These are phyloP conservation scores for Mustela lutreola DNA, from an alignment of 2,113 vertebrate genomes.

Conservation along the genomic window DNA sequence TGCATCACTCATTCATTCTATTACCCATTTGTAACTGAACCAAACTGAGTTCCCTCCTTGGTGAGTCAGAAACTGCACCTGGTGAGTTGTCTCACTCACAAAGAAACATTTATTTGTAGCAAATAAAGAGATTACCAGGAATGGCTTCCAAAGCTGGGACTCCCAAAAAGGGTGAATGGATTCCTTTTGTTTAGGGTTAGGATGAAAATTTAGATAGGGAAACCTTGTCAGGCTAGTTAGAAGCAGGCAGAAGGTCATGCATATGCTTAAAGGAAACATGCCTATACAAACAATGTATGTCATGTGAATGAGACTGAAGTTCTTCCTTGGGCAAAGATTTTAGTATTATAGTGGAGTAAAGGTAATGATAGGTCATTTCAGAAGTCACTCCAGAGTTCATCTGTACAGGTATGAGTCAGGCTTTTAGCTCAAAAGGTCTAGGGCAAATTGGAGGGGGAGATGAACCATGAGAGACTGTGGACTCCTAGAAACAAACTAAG, in stretches of 20 bases:
- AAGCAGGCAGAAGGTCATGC: neutral
- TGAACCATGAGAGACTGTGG: no score
- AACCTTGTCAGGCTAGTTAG: neutral
- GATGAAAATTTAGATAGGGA: neutral
- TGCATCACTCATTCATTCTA: neutral
- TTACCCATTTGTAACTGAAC: neutral
- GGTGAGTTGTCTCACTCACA: neutral
- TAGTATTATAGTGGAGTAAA: neutral
- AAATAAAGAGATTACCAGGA: neutral
- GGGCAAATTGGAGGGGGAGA: neutral
- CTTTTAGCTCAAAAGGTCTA: neutral
- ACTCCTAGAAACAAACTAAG: no score
- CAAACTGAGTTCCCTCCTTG: neutral
- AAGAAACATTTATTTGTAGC: neutral
- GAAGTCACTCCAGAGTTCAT: neutral
- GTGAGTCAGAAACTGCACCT: neutral
- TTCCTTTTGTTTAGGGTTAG: neutral
- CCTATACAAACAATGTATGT: neutral
- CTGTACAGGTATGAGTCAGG: neutral
- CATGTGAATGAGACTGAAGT: neutral
- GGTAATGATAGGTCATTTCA: neutral
- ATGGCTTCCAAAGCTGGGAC: neutral
- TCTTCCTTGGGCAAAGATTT: neutral
- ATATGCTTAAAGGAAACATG: neutral
- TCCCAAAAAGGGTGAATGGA: neutral